Evolutionary conservation across 2,113 vertebrate genomes (phyloP), one percentile per base, ranked within the genome.

Genomic region (Hepsetus odoe): DNA sequence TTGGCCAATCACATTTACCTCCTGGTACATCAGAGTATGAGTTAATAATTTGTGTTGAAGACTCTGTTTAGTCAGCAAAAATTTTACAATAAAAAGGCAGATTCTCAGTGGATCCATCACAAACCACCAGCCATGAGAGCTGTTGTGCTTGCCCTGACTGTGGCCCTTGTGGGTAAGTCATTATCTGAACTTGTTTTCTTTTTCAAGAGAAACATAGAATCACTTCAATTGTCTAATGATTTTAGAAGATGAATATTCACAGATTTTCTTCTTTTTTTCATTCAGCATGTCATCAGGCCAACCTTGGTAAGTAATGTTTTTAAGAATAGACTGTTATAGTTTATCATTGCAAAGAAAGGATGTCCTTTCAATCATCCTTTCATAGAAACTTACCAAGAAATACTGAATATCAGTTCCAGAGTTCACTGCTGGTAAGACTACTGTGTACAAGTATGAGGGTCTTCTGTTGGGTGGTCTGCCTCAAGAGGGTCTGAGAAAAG

Each of bases 161-260:
- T 96, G 83, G 91, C 92, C 87, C 81, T 96, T 7, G 95, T 90
- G 87, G 93, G 95, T 96, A 88, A 94, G 95, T 87, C 40, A 26
- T 71, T 1, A 33, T 18, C 13, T 40, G 42, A 44, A 44, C 12
- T 44, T 44, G 12, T n/a, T n/a, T n/a, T n/a, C n/a, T n/a, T n/a
- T n/a, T n/a, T n/a, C n/a, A n/a, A n/a, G n/a, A n/a, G n/a, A n/a
- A n/a, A n/a, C n/a, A n/a, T n/a, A n/a, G n/a, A n/a, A n/a, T n/a
- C n/a, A n/a, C n/a, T n/a, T n/a, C n/a, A n/a, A n/a, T n/a, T n/a
- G n/a, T n/a, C n/a, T n/a, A n/a, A n/a, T 38, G 0, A n/a, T 10
- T n/a, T 26, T 61, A 18, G 1, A 2, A 56, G 4, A 10, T 49
- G 66, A 6, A 32, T 35, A 35, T 42, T 18, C n/a, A 35, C 7